Evolutionary conservation across 2,797 vertebrate genomes (phyloP), one percentile per base, ranked within the genome.

Genomic region (Bradypodion pumilum): DNA sequence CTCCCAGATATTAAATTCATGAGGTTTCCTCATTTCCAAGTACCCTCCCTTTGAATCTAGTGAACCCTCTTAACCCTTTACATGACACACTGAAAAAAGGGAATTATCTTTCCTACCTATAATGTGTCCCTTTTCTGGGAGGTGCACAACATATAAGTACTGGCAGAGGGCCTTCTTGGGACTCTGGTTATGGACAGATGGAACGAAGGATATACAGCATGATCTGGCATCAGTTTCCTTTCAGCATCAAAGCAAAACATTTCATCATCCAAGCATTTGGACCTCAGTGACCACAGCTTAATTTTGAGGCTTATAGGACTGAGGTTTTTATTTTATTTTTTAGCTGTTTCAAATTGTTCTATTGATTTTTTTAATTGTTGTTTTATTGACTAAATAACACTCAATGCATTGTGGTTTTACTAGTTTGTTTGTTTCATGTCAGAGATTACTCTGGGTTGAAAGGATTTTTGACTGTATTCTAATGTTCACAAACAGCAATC

Each of bases 1-100:
- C 32, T 83, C 27, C 23, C 46, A 8, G 60, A 76, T 62, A 72
- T 9, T 27, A 42, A 75, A n/a, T 85, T 74, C 76, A 65, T 80
- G n/a, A 74, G 46, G 35, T 74, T 68, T 49, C 37, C 65, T 10
- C 29, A 29, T 66, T 65, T 80, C 66, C 62, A 80, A 60, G 21
- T 69, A 27, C n/a, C 9, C 7, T 74, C 32, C n/a, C 46, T 74
- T 35, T 37, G 12, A 16, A 40, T 75, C 59, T 5, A 60, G 6
- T 42, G 27, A 60, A n/a, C 60, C 73, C 15, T 13, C 74, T 23
- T 46, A 59, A 49, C 52, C 13, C 68, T 60, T n/a, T 42, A 63
- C 65, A 79, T 56, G 5, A 29, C 25, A 21, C 5, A 68, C 21
- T 4, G 60, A 23, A 27, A 52, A 52, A 52, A 9, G 63, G 12